Conservation (phyloP, 1,140 invertebrate species). For the Lutraria rhynchaena region DNA sequence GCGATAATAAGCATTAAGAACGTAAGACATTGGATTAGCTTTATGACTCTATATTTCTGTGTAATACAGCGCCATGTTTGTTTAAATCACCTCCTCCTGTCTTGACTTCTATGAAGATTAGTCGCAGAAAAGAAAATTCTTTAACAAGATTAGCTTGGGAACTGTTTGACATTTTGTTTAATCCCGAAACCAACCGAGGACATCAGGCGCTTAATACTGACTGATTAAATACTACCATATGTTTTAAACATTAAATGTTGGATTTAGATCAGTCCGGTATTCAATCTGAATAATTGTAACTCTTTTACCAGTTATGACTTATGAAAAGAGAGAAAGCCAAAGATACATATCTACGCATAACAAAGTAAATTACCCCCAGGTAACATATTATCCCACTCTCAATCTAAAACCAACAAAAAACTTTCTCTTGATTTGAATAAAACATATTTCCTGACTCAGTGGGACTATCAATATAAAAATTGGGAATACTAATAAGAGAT, state of each 20-base stretch:
- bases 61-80: background rate
- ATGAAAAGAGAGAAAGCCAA: background rate
- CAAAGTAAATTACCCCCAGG: slow-evolving; percentile 42
- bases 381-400: slow-evolving; percentile 10
- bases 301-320: too few relatives aligned
- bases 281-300: too few relatives aligned
- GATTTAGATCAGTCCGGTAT: too few relatives aligned
- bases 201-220: too few relatives aligned
- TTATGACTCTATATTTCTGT: too few relatives aligned
- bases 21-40: background rate
- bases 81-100: background rate
- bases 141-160: slow-evolving; percentile 2
- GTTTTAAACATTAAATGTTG: too few relatives aligned
- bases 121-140: slow-evolving; percentile 27
- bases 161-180: slow-evolving; percentile 31
- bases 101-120: slow-evolving; percentile 2
- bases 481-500: slow-evolving; percentile 7
- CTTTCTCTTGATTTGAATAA: slow-evolving; percentile 33
- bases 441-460: slow-evolving; percentile 1
- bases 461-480: slow-evolving; percentile 30
- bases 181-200: too few relatives aligned
- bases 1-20: background rate
- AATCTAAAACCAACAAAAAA: slow-evolving; percentile 33
- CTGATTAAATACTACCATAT: too few relatives aligned
- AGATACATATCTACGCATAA: slow-evolving; percentile 19